Conservation (phyloP, 1,140 invertebrate genomes). For the Adoxophyes honmai region DNA sequence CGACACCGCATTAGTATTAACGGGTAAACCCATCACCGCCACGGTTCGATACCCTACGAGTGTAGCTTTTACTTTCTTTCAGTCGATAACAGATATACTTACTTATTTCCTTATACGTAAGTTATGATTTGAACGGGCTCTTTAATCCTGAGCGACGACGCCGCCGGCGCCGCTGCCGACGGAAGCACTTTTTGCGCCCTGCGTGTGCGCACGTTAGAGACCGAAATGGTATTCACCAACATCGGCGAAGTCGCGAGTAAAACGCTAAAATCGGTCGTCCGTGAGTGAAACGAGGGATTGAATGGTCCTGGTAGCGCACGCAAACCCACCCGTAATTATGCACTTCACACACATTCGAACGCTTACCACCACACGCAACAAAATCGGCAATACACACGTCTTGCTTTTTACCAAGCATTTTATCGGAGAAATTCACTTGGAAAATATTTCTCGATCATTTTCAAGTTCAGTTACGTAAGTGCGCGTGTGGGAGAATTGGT, state of each 20-base stretch:
- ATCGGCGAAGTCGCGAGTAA: constrained; percentile 24
- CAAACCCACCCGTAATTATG: constrained; percentile 51
- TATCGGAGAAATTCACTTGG: constrained; percentile 76
- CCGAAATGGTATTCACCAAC: constrained; percentile 31
- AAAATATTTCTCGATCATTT: constrained; percentile 75
- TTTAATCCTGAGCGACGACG: constrained; percentile 38
- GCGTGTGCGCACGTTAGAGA: constrained; percentile 34
- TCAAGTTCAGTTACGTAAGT: constrained; percentile 78
- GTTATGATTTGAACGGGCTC: constrained; percentile 23
- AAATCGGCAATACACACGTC: constrained; percentile 51
- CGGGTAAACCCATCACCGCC: constrained; percentile 7
- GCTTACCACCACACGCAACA: constrained; percentile 33
- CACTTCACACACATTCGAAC: constrained; percentile 45
- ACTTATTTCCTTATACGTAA: constrained; percentile 41
- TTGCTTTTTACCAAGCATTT: constrained; percentile 74
- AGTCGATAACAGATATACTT: constrained; percentile 43
- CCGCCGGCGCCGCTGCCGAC: constrained; percentile 16
- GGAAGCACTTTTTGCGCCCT: constrained; percentile 40
- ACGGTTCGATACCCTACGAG: constrained; percentile 31
- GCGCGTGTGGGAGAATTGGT: constrained; percentile 74
- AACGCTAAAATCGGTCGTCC: constrained; percentile 44
- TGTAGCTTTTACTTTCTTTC: constrained; percentile 60
- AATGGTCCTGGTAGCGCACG: constrained; percentile 47
- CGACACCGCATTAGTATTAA: constrained; percentile 8
- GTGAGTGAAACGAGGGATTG: constrained; percentile 56